phyloP scores from a whole-genome alignment of 2,113 vertebrate species.

The Erythrocercus mccallii region DNA sequence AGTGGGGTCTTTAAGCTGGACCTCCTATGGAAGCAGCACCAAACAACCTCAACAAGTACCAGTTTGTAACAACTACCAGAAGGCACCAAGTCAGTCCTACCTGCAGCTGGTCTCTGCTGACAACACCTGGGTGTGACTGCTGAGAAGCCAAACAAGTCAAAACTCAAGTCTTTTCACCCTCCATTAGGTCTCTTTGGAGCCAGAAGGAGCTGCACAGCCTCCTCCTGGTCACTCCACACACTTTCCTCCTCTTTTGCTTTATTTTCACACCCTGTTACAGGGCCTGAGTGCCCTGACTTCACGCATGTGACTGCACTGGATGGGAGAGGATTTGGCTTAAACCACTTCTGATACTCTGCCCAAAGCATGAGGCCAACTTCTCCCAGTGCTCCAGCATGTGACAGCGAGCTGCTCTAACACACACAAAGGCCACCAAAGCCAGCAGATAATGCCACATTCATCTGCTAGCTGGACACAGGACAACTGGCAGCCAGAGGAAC shows the following conservation, averaged over 20 bases:
- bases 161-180: not conserved
- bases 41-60: not conserved
- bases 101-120: conserved; percentile 38
- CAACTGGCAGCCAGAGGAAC: conserved; percentile 13
- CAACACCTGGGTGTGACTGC: not conserved
- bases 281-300: not conserved
- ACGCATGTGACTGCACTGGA: not conserved
- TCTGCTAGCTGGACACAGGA: not conserved
- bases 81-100: conserved; percentile 27
- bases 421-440: conserved; percentile 32
- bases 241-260: not conserved
- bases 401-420: not conserved
- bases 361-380: conserved; percentile 12
- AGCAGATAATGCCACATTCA: conserved; percentile 39
- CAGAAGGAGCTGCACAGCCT: not conserved
- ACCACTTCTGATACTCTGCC: not conserved
- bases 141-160: not conserved
- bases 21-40: not conserved
- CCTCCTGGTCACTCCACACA: not conserved
- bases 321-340: conserved; percentile 15
- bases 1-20: not conserved
- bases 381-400: conserved; percentile 41
- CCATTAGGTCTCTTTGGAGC: not conserved
- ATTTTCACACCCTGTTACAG: not conserved
- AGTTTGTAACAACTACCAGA: not conserved